Percentiles rank a stretch among this genome's conserved stretches.
These are phyloP conservation scores for Dinoponera quadriceps DNA, from an alignment of 1,140 invertebrate genomes.

Conservation along the genomic window DNA sequence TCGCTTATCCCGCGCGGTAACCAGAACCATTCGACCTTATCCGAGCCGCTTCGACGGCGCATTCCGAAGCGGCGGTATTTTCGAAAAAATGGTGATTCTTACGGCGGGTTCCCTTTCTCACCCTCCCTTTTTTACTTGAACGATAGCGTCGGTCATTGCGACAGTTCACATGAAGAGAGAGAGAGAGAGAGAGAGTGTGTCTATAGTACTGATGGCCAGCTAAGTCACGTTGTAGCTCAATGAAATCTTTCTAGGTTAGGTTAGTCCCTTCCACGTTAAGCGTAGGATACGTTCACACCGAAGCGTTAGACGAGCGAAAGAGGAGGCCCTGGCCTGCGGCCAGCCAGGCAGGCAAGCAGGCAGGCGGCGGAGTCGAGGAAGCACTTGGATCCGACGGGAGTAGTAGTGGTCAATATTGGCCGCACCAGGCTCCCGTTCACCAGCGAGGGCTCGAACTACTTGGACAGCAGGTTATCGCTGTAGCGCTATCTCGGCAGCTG, in stretches of 20 bases:
- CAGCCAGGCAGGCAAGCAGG: constrained; percentile 68
- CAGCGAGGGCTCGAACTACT: constrained; percentile 59
- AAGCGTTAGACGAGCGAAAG: constrained; percentile 65
- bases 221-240: constrained; percentile 83
- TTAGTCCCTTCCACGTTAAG: constrained; percentile 79
- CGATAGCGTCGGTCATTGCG: constrained; percentile 51
- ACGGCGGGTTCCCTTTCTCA: constrained; percentile 45
- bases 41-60: constrained; percentile 20
- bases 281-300: constrained; percentile 81
- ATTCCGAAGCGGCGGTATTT: constrained; percentile 35
- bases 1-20: constrained; percentile 40
- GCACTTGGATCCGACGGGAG: constrained; percentile 67
- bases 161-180: constrained; percentile 71
- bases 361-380: constrained; percentile 54
- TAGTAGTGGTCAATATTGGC: constrained; percentile 81
- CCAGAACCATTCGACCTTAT: constrained; percentile 54
- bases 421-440: constrained; percentile 63
- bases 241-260: constrained; percentile 85
- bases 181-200: constrained; percentile 7
- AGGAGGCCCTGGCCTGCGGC: constrained; percentile 71
- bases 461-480: not conserved
- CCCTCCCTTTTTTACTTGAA: constrained; percentile 12
- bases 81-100: constrained; percentile 46
- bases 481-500: constrained; percentile 35
- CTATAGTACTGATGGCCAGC: constrained; percentile 82